These are phyloP conservation scores for Venustaconcha ellipsiformis DNA, from an alignment of 1,140 invertebrate genomes.

Conservation along the genomic window DNA sequence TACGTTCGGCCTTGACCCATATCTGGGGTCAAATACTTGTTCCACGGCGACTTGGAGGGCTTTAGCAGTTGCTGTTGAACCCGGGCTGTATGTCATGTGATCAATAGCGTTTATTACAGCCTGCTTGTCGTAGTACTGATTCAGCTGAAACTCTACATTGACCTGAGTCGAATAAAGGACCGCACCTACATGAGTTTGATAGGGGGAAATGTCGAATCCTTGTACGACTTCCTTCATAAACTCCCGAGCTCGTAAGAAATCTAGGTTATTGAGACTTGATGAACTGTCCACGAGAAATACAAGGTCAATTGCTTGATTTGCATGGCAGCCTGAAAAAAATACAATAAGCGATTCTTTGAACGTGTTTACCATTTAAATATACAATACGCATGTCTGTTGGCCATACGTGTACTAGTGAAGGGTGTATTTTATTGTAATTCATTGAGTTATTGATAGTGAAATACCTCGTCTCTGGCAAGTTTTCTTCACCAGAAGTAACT, in stretches of 20 bases:
- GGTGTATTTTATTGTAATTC: no score
- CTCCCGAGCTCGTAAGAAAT: slow-evolving; percentile 44
- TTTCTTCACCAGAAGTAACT: no score
- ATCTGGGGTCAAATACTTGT: slow-evolving; percentile 28
- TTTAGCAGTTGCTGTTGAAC: slow-evolving; percentile 43
- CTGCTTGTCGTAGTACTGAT: slow-evolving; percentile 33
- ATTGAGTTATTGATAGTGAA: no score
- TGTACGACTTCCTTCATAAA: slow-evolving; percentile 50
- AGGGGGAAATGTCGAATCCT: slow-evolving; percentile 39
- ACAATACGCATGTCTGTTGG: no score
- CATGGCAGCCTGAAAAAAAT: no score
- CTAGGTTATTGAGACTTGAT: slow-evolving; percentile 35
- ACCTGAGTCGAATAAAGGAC: slow-evolving; percentile 43
- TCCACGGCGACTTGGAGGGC: slow-evolving; percentile 34
- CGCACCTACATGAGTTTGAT: slow-evolving; percentile 40
- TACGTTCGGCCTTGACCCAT: slow-evolving; percentile 34
- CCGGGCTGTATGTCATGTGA: slow-evolving; percentile 34
- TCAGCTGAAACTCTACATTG: slow-evolving; percentile 48
- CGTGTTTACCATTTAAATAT: no score
- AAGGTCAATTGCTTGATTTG: slow-evolving; percentile 37
- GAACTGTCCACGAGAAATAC: slow-evolving; percentile 59
- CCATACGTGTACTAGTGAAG: no score
- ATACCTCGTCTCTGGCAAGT: no score
- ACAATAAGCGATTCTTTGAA: no score
- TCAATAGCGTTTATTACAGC: slow-evolving; percentile 35